Percentiles rank a stretch among this genome's conserved stretches.
phyloP scores from a whole-genome alignment of 2,797 vertebrate genomes.

The Xyrichtys novacula region DNA sequence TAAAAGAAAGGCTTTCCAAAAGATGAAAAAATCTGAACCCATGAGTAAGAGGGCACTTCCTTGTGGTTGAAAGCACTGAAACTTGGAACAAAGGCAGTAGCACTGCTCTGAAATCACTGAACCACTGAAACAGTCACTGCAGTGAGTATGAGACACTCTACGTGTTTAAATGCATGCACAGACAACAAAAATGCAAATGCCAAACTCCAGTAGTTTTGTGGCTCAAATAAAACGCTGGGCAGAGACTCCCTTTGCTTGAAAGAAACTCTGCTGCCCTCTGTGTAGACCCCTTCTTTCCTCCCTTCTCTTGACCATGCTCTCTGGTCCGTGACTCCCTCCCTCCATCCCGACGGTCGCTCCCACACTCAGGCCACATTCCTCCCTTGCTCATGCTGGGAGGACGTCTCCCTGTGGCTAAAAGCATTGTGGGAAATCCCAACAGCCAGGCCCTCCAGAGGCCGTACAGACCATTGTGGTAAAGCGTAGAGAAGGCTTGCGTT shows the following conservation, averaged over 20 bases:
- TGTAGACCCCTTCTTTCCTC: constrained; percentile 63
- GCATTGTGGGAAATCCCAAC: constrained; percentile 84
- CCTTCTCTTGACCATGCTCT: constrained; percentile 70
- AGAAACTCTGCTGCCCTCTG: constrained; percentile 62
- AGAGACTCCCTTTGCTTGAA: constrained; percentile 52
- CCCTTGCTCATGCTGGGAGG: constrained; percentile 79
- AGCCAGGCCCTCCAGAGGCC: constrained; percentile 58
- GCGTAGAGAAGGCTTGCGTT: constrained; percentile 35
- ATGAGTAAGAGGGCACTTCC: not conserved
- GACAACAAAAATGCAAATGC: not conserved
- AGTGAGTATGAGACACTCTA: not conserved
- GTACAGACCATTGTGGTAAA: constrained; percentile 50
- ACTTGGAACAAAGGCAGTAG: constrained; percentile 1
- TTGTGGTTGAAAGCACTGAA: not conserved
- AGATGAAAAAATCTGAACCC: constrained; percentile 2
- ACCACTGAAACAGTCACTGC: constrained; percentile 9
- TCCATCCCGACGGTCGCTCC: constrained; percentile 74
- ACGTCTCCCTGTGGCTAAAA: constrained; percentile 80
- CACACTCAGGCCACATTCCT: constrained; percentile 82
- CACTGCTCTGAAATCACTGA: not conserved
- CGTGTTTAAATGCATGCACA: constrained; percentile 1
- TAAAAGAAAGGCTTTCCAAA: not conserved
- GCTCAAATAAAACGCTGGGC: constrained; percentile 39
- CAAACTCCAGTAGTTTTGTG: constrained; percentile 11
- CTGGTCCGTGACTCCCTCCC: constrained; percentile 76